phyloP scores from a whole-genome alignment of 2,113 vertebrate species.

The Nematolebias whitei region DNA sequence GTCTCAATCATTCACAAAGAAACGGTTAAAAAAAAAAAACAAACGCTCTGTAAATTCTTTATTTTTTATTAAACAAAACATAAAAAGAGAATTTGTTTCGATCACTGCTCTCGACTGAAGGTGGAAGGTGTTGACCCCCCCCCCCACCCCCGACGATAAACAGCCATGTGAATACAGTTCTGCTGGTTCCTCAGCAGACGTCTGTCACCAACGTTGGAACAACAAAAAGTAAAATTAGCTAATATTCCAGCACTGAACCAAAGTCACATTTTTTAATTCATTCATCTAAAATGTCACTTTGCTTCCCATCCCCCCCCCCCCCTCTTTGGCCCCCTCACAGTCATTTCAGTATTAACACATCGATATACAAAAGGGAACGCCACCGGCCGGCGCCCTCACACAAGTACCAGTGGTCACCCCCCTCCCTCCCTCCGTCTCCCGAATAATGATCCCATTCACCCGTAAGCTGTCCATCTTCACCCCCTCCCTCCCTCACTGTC shows the following conservation, averaged over 20 bases:
- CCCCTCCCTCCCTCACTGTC: not conserved
- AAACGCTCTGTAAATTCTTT: constrained; percentile 66
- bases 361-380: constrained; percentile 81
- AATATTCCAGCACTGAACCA: constrained; percentile 76
- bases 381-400: constrained; percentile 61
- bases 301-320: constrained; percentile 43
- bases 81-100: constrained; percentile 80
- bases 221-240: constrained; percentile 71
- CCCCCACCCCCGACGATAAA: constrained; percentile 49
- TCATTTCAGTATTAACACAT: constrained; percentile 82
- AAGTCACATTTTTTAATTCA: constrained; percentile 82
- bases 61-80: constrained; percentile 86
- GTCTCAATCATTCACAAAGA: constrained; percentile 83
- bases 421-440: constrained; percentile 50
- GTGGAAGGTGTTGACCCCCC: constrained; percentile 81
- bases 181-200: constrained; percentile 82
- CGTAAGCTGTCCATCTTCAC: constrained; percentile 23
- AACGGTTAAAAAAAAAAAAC: constrained; percentile 70
- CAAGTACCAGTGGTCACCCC: constrained; percentile 64
- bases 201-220: constrained; percentile 78
- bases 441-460: constrained; percentile 71
- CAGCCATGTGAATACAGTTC: constrained; percentile 84
- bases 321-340: constrained; percentile 82
- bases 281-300: constrained; percentile 63
- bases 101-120: constrained; percentile 84